Conservation (phyloP, 1,140 invertebrate species). For the Zaprionus tsacasi region DNA sequence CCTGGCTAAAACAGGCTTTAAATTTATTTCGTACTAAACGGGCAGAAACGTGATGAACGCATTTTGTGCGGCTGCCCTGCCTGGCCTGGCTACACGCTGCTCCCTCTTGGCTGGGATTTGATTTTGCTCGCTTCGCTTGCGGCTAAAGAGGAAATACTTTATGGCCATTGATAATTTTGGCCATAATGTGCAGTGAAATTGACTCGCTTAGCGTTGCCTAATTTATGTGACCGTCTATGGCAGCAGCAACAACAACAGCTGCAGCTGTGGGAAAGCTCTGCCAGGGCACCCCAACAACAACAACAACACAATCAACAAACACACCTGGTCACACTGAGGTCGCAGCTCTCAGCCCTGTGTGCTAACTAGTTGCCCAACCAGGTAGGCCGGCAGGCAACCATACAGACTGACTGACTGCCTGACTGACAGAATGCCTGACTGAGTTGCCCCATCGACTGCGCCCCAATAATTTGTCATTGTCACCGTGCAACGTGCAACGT, state of each 20-base stretch:
- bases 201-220: slow-evolving; percentile 64
- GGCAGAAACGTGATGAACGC: slow-evolving; percentile 70
- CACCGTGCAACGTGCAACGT: slow-evolving; percentile 15
- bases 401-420: too few species aligned
- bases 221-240: slow-evolving; percentile 58
- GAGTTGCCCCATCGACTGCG: slow-evolving; percentile 4
- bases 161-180: slow-evolving; percentile 75
- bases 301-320: too few species aligned
- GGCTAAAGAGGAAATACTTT: slow-evolving; percentile 70
- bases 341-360: not conserved
- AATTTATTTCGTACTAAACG: slow-evolving; percentile 69
- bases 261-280: slow-evolving; percentile 40
- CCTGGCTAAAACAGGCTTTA: slow-evolving; percentile 33
- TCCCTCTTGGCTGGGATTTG: not conserved
- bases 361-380: slow-evolving; percentile 6
- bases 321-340: not conserved
- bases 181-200: slow-evolving; percentile 75
- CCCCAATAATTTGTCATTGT: slow-evolving; percentile 50
- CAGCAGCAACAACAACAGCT: slow-evolving; percentile 1
- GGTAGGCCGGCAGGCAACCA: not conserved
- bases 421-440: not conserved
- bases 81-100: not conserved
- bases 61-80: slow-evolving; percentile 56
- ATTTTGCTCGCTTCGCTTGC: slow-evolving; percentile 24
- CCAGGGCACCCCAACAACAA: not conserved